Evolutionary conservation across 2,797 vertebrate species (phyloP).

Genomic region (Lepidocolaptes lacrymiger): DNA sequence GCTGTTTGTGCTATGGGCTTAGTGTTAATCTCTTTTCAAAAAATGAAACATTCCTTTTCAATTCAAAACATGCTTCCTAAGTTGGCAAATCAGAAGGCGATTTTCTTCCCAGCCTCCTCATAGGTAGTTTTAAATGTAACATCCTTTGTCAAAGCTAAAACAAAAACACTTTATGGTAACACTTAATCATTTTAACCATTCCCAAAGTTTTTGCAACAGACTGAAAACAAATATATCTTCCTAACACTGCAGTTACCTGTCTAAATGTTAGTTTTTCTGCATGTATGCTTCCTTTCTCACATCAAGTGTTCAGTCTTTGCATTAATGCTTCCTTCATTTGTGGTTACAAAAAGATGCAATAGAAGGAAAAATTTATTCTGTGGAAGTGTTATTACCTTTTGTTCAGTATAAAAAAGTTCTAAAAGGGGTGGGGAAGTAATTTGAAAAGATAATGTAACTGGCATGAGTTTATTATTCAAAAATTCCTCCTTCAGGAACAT

Average conservation of each 20-base stretch:
- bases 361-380: background rate
- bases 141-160: constrained; percentile 16
- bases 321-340: constrained; percentile 2
- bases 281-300: background rate
- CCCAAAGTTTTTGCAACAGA: background rate
- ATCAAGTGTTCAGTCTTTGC: background rate
- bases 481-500: background rate
- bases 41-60: constrained; percentile 66
- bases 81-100: constrained; percentile 54
- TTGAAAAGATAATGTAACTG: background rate
- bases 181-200: constrained; percentile 19
- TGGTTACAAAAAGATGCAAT: background rate
- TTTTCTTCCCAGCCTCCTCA: background rate
- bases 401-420: background rate
- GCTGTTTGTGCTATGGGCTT: constrained; percentile 76
- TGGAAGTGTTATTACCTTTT: background rate
- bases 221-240: background rate
- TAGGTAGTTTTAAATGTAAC: constrained; percentile 67
- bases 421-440: background rate
- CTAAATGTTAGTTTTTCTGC: background rate
- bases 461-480: background rate
- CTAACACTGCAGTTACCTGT: constrained; percentile 25
- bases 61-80: constrained; percentile 74
- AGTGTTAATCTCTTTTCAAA: constrained; percentile 75
- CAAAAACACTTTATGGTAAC: background rate